A percentile compares a stretch with the other conserved stretches of the same genome.
phyloP scores from a whole-genome alignment of 2,113 vertebrate genomes.

The Platysteira castanea region DNA sequence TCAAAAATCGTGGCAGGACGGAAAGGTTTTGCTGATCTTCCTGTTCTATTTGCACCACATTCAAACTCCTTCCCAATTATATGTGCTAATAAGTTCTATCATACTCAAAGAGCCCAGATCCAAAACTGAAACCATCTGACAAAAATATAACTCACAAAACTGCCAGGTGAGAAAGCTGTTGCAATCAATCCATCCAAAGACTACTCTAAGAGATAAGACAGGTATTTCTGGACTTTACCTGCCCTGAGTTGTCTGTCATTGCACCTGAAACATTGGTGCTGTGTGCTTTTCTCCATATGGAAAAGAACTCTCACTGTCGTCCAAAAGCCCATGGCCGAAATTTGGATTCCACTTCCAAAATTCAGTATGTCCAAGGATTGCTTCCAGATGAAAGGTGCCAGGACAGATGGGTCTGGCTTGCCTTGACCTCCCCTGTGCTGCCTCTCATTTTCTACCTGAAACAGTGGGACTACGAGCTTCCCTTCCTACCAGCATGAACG shows the following conservation, averaged over 20 bases:
- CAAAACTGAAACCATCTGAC: not conserved
- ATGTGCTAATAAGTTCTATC: not conserved
- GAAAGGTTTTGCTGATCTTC: not conserved
- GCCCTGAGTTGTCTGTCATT: not conserved
- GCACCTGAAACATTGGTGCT: not conserved
- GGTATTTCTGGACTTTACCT: not conserved
- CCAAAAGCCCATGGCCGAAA: not conserved
- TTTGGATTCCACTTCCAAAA: not conserved
- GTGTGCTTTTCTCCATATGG: not conserved
- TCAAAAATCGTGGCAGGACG: not conserved
- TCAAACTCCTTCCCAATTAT: not conserved
- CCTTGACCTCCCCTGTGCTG: not conserved
- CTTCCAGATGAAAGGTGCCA: not conserved
- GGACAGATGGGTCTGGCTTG: not conserved
- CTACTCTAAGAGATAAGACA: not conserved
- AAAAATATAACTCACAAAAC: not conserved
- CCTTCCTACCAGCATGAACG: not conserved
- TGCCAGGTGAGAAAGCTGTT: not conserved
- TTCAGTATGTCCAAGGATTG: not conserved
- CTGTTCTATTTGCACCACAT: not conserved
- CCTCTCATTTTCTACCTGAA: not conserved
- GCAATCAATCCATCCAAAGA: not conserved
- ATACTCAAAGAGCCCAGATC: not conserved
- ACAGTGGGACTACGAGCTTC: not conserved
- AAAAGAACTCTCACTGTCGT: not conserved